Percentiles rank a stretch among this genome's conserved stretches.
Evolutionary conservation across 2,113 vertebrate species (phyloP).

Genomic region (Dipodomys ordii): DNA sequence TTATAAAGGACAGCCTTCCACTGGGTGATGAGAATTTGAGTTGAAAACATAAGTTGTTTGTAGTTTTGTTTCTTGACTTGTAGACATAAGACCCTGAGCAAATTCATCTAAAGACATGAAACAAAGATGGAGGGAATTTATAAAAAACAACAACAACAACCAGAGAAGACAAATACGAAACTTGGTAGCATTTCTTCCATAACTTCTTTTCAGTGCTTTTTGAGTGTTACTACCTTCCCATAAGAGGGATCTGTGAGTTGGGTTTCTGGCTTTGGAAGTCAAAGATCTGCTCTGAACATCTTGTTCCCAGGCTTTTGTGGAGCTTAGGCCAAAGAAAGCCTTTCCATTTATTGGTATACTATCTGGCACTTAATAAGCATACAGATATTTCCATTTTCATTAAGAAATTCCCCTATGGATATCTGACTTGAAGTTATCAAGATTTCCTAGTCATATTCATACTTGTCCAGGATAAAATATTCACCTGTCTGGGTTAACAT

Average conservation of each 20-base stretch:
- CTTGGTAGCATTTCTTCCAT: neutral
- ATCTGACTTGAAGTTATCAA: neutral
- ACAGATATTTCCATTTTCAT: neutral
- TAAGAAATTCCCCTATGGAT: neutral
- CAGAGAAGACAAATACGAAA: neutral
- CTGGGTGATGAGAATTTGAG: neutral
- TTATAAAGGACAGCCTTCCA: neutral
- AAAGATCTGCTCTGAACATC: neutral
- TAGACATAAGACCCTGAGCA: neutral
- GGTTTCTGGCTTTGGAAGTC: neutral
- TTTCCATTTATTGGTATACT: neutral
- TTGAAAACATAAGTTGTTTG: neutral
- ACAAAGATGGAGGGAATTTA: neutral
- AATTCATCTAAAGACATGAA: neutral
- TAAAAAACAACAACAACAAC: neutral
- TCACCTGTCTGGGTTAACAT: neutral
- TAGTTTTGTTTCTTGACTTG: neutral
- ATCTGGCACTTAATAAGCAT: neutral
- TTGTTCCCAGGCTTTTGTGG: neutral
- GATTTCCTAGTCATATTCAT: neutral
- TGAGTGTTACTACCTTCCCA: neutral
- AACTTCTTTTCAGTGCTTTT: neutral
- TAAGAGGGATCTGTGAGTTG: neutral
- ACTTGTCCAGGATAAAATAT: neutral
- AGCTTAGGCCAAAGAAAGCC: neutral